A percentile compares a stretch with the other conserved stretches of the same genome.
Evolutionary conservation across 2,797 vertebrate species (phyloP).

Genomic region (Pangasius mekongensis): DNA sequence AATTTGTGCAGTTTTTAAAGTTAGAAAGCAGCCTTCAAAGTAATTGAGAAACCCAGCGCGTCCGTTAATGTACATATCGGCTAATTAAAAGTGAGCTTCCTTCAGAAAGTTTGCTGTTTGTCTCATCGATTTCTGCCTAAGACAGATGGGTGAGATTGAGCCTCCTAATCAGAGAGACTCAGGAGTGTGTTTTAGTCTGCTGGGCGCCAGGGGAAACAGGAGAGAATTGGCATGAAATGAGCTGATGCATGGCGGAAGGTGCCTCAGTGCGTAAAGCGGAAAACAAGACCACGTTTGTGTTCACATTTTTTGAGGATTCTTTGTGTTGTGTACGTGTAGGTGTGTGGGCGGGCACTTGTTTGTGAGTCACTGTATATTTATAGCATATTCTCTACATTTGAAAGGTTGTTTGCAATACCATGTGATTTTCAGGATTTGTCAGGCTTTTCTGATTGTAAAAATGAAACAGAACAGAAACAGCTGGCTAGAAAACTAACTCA

Average conservation of each 20-base stretch:
- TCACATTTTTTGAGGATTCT: neutral
- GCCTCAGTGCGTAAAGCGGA: neutral
- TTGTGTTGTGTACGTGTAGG: conserved; percentile 7
- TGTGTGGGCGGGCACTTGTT: conserved; percentile 24
- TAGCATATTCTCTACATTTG: neutral
- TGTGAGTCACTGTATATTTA: conserved; percentile 31
- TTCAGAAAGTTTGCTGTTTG: conserved; percentile 37
- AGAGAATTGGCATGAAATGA: conserved; percentile 29
- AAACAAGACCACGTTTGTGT: conserved; percentile 7
- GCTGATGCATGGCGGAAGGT: conserved; percentile 16
- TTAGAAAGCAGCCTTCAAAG: conserved; percentile 9
- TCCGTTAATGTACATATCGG: conserved; percentile 9
- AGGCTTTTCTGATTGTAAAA: neutral
- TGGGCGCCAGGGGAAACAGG: neutral
- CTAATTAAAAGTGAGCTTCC: conserved; percentile 40
- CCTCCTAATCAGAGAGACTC: conserved; percentile 30
- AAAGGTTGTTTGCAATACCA: neutral
- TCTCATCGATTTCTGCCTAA: conserved; percentile 33
- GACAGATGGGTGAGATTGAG: conserved; percentile 35
- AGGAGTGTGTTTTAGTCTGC: conserved; percentile 32
- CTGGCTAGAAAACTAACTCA: no score
- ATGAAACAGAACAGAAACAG: neutral
- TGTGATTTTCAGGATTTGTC: neutral
- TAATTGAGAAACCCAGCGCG: conserved; percentile 18
- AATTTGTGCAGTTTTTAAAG: conserved; percentile 10